Evolutionary conservation across 2,113 vertebrate species (phyloP), one percentile per base, ranked within the genome.

Genomic region (Dunckerocampus dactyliophorus): DNA sequence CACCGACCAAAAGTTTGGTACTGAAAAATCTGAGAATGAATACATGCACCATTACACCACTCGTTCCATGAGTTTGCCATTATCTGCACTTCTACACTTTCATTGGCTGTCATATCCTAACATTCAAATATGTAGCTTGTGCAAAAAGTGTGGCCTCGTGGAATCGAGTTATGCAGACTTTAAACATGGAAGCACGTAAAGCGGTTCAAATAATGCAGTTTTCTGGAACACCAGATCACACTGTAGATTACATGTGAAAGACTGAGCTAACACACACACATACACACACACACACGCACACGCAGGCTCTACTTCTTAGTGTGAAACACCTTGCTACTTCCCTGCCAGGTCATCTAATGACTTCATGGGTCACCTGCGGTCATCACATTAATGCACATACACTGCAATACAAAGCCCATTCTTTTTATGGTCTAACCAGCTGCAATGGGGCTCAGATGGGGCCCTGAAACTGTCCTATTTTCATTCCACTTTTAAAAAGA

Each of bases 291-390:
- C 39, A 43, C 39, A 43, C 39, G 14, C 13, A 43, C 39, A 43
- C 20, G 47, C 47, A 61, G 31, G 1, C 31, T 37, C 22, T 16
- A 43, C 20, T 19, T 17, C 50, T 22, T 10, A 9, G 81, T 76
- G 83, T 84, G 68, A 85, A 82, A 67, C 56, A 71, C 64, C 74
- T 67, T 54, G 60, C 47, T 31, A 59, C 24, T 37, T n/a, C 58
- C 60, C 46, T 55, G 58, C 61, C 42, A 57, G 45, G 67, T 59
- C 62, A 21, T 75, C 65, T 63, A 72, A 59, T 52, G 48, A 68
- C 58, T 69, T 16, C 69, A 58, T 2, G 1, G 57, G 31, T 48
- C 46, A 45, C 63, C 62, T 19, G 13, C 17, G 43, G 22, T 61
- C 62, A n/a, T 28, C 58, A 54, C 9, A 62, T 59, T 3, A 13